Conservation (phyloP, 53 echinoderm and acorn worm species). For the Holothuria leucospilota region DNA sequence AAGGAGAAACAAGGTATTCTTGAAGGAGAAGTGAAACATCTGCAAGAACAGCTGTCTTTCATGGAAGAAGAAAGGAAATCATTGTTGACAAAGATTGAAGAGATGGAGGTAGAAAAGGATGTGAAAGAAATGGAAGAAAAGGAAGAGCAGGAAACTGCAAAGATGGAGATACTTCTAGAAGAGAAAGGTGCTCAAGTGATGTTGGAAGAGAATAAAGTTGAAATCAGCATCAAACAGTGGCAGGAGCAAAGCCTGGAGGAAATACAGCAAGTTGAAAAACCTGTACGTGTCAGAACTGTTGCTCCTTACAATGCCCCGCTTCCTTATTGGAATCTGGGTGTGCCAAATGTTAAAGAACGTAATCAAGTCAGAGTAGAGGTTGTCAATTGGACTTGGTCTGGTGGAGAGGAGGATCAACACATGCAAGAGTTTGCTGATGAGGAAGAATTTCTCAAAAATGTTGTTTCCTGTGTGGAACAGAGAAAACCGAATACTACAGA, state of each 20-base stretch:
- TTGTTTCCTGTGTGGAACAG: background rate
- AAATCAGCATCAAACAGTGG: constrained; percentile 11
- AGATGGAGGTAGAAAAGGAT: background rate
- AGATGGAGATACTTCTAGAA: constrained; percentile 34
- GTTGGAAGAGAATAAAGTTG: constrained; percentile 24
- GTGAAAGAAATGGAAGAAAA: constrained; percentile 5
- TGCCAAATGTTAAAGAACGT: background rate
- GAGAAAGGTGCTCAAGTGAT: background rate
- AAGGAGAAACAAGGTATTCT: background rate
- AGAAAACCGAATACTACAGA: background rate
- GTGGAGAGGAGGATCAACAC: constrained; percentile 47
- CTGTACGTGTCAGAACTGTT: constrained; percentile 34
- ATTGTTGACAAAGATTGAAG: background rate
- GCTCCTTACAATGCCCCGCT: background rate
- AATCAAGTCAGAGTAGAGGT: background rate
- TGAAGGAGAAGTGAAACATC: constrained; percentile 43
- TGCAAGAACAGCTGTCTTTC: constrained; percentile 56
- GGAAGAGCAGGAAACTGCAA: constrained; percentile 20
- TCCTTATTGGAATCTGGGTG: constrained; percentile 4
- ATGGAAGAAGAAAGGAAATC: constrained; percentile 29
- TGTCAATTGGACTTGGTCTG: background rate
- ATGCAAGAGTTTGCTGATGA: constrained; percentile 25
- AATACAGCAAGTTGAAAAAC: constrained; percentile 50
- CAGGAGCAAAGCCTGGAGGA: constrained; percentile 33
- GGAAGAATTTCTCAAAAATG: background rate